Base-by-base conservation (phyloP, 23 tunicate species). In the Halocynthia aurantium region DNA sequence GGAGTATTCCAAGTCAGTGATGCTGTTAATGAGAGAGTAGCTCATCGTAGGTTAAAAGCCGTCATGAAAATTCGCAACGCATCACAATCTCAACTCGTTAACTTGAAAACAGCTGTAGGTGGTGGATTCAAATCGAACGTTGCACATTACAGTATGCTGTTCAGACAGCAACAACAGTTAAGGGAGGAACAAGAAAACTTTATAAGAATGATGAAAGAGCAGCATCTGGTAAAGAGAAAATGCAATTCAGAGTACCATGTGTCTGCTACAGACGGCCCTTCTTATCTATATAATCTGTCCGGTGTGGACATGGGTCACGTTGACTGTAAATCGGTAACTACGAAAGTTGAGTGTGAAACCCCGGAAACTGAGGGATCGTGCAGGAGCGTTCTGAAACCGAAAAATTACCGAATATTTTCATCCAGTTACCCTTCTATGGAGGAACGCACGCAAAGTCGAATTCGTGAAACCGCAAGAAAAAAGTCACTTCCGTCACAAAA, bases 121-220 rank as follows among this genome's bases (percentile, higher is more conserved):
- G 93, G 93, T 6, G 93, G 93, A 13, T 87, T 87, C 53, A 81
- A 82, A 40, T 81, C 93, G 0, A 87, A 87, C 64, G 83, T 82
- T 8, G 86, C 93, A 7, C 81, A 76, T 31, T 87, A 87, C 80
- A 87, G 93, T 56, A 55, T 87, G 66, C 75, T 87, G 5, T 70
- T 81, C 55, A 81, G 93, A 6, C 93, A 87, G 72, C 78, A 79
- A 52, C 67, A 89, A 44, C 82, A 61, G 50, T 60, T 66, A 61
- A 62, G 70, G 1, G 72, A 84, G n/a, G 88, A 84, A 19, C 77
- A 75, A 9, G 55, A 51, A n/a, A 70, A 71, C 2, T 72, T 65
- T 66, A 63, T 67, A 49, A 65, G 70, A 7, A 64, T 83, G 51
- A 56, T 77, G 69, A 73, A 53, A 66, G 80, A 76, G 22, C 67